Base-by-base conservation (phyloP, 2,797 vertebrate genomes). In the Martes flavigula region DNA sequence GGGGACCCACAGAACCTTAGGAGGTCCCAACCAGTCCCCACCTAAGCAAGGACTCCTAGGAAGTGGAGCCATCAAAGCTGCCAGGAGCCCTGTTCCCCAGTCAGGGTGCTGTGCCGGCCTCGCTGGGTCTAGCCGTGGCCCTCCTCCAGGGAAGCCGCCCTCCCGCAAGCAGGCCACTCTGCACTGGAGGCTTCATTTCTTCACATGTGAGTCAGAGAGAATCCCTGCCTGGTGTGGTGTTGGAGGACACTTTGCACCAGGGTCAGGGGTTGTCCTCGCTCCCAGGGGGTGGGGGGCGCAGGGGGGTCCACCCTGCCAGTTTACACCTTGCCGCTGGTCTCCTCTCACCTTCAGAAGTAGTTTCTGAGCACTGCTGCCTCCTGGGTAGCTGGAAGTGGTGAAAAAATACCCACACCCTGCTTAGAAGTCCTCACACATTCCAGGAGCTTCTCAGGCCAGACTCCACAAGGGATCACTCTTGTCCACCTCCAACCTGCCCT, bases 311-410 rank as follows among this genome's bases (percentile, higher is more conserved):
- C 27, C 32, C 87, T 35, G 10, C 64, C n/a, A 30, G 5, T 20
- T 73, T 13, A 35, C 0, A 27, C 58, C 43, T 40, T 0, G 0
- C 11, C 18, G 2, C 4, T 6, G 10, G 40, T 23, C 43, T 25
- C 87, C 30, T 32, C 56, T 64, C 25, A 25, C 20, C 40, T 75
- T 54, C 48, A 43, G 84, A 21, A 78, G 60, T 2, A 66, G 5
- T 0, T 11, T 30, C 78, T 14, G 27, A 18, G 27, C 56, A 72
- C 30, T 46, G 38, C 15, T 20, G 14, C 60, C 32, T 73, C 25
- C 46, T 2, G 10, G 9, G 12, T 10, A 60, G 79, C 93, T 32
- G 25, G 9, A 18, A 66, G 17, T 1, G 1, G 40, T 82, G 38
- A 94, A 68, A 51, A 86, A 48, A 25, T 1, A 66, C 30, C 30